Evolutionary conservation across 2,888 invertebrate genomes (phyloP), one percentile per base, ranked within the genome.

Genomic region (Chironomus tentans): DNA sequence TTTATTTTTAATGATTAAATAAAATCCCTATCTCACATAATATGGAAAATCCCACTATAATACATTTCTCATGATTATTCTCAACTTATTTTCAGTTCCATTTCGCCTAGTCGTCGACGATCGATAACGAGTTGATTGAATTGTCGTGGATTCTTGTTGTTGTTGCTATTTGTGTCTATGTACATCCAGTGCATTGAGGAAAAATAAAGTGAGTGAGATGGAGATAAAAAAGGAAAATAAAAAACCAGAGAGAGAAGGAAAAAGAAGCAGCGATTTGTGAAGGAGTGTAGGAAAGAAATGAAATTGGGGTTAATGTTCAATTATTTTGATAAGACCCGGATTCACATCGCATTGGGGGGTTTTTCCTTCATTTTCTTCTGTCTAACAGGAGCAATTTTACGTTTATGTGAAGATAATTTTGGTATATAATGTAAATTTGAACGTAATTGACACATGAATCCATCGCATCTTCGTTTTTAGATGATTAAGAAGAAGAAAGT

Each of bases 261-360:
- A 7, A 69, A 47, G 21, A 47, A 70, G 47, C 15, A 28, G 46
- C 46, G 47, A 70, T 56, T 56, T 56, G 56, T 15, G 38, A 38
- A 38, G 38, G 10, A 38, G 38, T 38, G 38, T 10, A 10, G 38
- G 10, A 38, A 38, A 65, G 13, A 56, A 71, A 50, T 71, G 24
- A 62, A 62, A 72, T 72, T 72, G 72, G 72, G 72, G 72, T 72
- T 72, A 72, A 72, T 72, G 72, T 62, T 72, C 72, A 61, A 72
- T 72, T 72, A 72, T 62, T 61, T 72, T 50, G 61, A 72, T 62
- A 72, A 56, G 71, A 71, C 65, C 65, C 22, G 65, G 65, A 65
- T 65, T 65, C 12, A n/a, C 22, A 65, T 21, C 22, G 21, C 21
- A 65, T 6, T 65, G 65, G 21, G 21, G 4, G 65, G 21, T 65